Evolutionary conservation across 2,113 vertebrate species (phyloP).

Genomic region (Hypomesus transpacificus): DNA sequence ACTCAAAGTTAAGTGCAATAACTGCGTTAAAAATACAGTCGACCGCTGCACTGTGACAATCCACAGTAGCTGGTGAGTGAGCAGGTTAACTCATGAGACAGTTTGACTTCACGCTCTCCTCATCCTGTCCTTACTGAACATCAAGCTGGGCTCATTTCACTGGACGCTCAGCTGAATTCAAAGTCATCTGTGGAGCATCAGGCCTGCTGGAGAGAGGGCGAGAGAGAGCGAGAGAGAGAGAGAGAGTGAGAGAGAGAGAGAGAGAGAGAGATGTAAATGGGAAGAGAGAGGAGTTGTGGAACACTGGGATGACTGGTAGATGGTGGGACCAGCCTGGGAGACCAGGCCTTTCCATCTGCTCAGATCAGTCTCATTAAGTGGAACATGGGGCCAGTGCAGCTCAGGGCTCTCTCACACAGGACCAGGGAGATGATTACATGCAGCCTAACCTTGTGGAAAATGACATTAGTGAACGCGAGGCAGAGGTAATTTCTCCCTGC

Average conservation of each 20-base stretch:
- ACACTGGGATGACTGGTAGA: conserved; percentile 16
- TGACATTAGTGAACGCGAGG: conserved; percentile 58
- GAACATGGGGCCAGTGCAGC: conserved; percentile 46
- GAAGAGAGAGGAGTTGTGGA: background rate
- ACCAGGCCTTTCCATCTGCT: conserved; percentile 55
- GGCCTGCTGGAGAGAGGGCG: too few relatives aligned
- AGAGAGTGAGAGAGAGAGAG: too few relatives aligned
- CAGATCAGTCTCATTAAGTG: conserved; percentile 62
- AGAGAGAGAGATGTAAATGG: conserved; percentile 23
- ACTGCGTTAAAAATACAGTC: background rate
- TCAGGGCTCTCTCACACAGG: background rate
- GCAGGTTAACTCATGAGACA: background rate
- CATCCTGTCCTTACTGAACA: background rate
- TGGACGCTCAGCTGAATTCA: background rate
- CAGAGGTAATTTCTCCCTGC: conserved; percentile 46
- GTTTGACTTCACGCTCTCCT: background rate
- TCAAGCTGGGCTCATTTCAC: background rate
- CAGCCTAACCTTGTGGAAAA: conserved; percentile 68
- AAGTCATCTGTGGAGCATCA: too few relatives aligned
- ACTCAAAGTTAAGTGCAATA: conserved; percentile 4
- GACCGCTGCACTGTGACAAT: background rate
- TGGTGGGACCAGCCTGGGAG: conserved; percentile 42
- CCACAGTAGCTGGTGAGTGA: background rate
- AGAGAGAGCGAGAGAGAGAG: too few relatives aligned
- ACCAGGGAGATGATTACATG: conserved; percentile 55